These are phyloP conservation scores for Thamnophis elegans DNA, from an alignment of 2,797 vertebrate genomes.

Conservation along the genomic window DNA sequence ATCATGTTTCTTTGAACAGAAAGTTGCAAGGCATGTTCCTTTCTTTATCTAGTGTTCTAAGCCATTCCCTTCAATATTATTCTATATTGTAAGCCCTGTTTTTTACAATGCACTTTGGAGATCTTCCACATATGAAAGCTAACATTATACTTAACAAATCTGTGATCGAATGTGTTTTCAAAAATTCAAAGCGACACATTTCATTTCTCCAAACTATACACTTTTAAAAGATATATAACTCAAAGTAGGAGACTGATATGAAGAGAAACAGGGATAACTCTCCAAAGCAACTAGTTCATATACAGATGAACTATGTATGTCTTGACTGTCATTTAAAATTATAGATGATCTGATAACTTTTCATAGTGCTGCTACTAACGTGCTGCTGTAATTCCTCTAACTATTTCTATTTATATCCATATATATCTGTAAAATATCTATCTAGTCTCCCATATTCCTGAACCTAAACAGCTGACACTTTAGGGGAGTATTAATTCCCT, in stretches of 20 bases:
- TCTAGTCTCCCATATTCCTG: neutral
- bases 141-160: neutral
- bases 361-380: neutral
- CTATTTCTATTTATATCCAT: neutral
- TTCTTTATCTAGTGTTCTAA: neutral
- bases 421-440: neutral
- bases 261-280: neutral
- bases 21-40: neutral
- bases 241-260: neutral
- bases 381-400: neutral
- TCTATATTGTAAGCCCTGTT: neutral
- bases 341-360: neutral
- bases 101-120: neutral
- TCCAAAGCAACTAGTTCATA: neutral
- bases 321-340: neutral
- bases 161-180: neutral
- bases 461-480: neutral
- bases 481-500: neutral
- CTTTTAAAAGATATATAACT: neutral
- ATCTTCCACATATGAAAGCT: neutral
- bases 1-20: constrained; percentile 8
- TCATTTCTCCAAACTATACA: neutral
- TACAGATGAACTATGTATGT: neutral
- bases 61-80: neutral
- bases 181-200: neutral